Conservation (phyloP, 1,140 invertebrate species). For the Pogonognathellus flavescens region DNA sequence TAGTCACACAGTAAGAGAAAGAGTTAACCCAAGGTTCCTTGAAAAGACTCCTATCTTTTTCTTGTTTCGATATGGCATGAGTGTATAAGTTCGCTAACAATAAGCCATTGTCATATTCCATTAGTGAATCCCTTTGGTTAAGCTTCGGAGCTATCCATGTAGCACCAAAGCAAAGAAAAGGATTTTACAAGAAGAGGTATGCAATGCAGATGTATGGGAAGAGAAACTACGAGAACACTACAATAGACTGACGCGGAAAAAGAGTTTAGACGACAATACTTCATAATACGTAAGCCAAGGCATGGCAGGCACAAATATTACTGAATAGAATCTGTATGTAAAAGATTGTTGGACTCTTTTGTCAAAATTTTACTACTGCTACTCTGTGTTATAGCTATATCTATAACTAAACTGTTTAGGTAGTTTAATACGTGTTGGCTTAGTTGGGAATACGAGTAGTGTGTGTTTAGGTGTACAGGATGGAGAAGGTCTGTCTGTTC, state of each 20-base stretch:
- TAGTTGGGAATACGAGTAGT: not conserved
- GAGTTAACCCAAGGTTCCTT: not conserved
- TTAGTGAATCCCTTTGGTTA: not conserved
- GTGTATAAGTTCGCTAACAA: slow-evolving; percentile 27
- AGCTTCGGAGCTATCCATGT: too few species aligned
- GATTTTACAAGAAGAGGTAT: too few species aligned
- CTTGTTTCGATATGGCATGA: slow-evolving; percentile 2
- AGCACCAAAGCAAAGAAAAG: too few species aligned
- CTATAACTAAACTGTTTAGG: too few species aligned
- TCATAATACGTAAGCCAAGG: not conserved
- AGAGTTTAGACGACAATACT: slow-evolving; percentile 18
- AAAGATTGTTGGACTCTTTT: too few species aligned
- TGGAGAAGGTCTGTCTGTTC: not conserved
- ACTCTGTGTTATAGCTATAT: too few species aligned
- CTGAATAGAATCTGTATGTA: not conserved
- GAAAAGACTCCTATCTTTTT: not conserved
- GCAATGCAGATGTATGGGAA: too few species aligned
- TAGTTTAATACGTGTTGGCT: too few species aligned
- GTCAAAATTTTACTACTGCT: too few species aligned
- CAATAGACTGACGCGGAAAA: slow-evolving; percentile 14
- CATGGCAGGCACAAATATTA: not conserved
- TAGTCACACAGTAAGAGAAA: not conserved
- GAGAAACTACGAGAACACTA: not conserved
- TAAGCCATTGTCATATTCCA: slow-evolving; percentile 36
- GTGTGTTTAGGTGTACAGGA: not conserved